A percentile compares a stretch with the other conserved stretches of the same genome.
Evolutionary conservation across 2,797 vertebrate genomes (phyloP).

Genomic region (Crocodylus rhombifer): DNA sequence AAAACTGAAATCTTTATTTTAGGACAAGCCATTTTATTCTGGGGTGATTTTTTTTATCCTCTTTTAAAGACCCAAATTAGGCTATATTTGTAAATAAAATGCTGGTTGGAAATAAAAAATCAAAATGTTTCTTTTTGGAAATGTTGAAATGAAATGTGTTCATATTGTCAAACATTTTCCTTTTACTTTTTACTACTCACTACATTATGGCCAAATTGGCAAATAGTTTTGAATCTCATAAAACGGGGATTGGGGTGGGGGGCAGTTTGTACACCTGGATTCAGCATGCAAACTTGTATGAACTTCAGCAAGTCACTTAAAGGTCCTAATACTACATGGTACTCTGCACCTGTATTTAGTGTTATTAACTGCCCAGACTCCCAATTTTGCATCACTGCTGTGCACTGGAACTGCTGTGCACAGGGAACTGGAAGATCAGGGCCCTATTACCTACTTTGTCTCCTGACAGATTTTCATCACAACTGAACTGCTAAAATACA

Average conservation of each 20-base stretch:
- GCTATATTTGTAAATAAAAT: not conserved
- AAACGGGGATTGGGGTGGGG: no score
- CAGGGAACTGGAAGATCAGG: not conserved
- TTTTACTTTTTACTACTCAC: not conserved
- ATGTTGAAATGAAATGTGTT: not conserved
- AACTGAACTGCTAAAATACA: not conserved
- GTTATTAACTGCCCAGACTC: not conserved
- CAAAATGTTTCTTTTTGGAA: not conserved
- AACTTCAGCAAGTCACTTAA: not conserved
- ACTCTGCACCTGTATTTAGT: not conserved
- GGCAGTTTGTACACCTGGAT: not conserved
- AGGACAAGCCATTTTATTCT: not conserved
- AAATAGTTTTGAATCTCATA: no score
- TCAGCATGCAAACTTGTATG: not conserved
- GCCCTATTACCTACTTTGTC: not conserved
- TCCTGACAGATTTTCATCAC: not conserved
- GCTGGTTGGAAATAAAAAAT: not conserved
- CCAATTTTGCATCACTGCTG: not conserved
- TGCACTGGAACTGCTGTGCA: not conserved
- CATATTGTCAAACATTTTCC: not conserved
- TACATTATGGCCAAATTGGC: not conserved
- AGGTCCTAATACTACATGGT: not conserved
- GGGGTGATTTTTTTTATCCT: accelerated
- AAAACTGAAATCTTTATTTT: no score
- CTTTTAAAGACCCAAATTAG: not conserved